Percentiles rank a stretch among this genome's conserved stretches.
Evolutionary conservation across 2,888 invertebrate genomes (phyloP).

Genomic region (Netelia fuscicornis): DNA sequence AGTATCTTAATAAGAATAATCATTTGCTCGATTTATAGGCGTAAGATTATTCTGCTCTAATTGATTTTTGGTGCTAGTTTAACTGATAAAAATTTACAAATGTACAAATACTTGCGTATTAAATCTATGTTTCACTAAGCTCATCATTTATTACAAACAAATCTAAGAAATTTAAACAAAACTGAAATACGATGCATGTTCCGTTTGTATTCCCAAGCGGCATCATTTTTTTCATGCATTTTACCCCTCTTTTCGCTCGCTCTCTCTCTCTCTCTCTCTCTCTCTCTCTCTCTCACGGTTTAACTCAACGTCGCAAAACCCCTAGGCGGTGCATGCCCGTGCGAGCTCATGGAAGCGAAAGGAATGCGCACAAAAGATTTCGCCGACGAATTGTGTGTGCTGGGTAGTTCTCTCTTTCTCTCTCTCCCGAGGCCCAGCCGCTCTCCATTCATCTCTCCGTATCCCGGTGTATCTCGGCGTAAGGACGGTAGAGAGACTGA

Average conservation of each 20-base stretch:
- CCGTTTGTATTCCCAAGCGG: conserved; percentile 8
- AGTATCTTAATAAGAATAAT: too few species aligned
- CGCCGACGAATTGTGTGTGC: conserved; percentile 72
- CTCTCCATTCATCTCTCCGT: conserved; percentile 79
- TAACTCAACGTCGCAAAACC: conserved; percentile 18
- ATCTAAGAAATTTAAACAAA: not conserved
- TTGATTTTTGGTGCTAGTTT: too few species aligned
- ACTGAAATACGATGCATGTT: not conserved
- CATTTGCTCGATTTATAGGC: too few species aligned
- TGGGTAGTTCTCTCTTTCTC: conserved; percentile 45
- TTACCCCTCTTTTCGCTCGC: not conserved
- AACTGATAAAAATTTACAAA: too few species aligned
- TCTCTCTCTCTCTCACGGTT: not conserved
- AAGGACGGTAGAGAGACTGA: not conserved
- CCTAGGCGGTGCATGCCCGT: conserved; percentile 7
- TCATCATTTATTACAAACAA: not conserved
- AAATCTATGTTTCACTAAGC: too few species aligned
- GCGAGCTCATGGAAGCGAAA: conserved; percentile 71
- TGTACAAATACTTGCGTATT: too few species aligned
- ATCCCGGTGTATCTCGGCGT: conserved; percentile 47
- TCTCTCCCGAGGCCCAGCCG: conserved; percentile 62
- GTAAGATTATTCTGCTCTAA: too few species aligned
- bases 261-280: conserved; percentile 25
- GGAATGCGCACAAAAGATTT: conserved; percentile 83
- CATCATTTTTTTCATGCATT: conserved; percentile 4